Conservation (phyloP, 2,888 invertebrate genomes). For the Epirrhoe alternata region DNA sequence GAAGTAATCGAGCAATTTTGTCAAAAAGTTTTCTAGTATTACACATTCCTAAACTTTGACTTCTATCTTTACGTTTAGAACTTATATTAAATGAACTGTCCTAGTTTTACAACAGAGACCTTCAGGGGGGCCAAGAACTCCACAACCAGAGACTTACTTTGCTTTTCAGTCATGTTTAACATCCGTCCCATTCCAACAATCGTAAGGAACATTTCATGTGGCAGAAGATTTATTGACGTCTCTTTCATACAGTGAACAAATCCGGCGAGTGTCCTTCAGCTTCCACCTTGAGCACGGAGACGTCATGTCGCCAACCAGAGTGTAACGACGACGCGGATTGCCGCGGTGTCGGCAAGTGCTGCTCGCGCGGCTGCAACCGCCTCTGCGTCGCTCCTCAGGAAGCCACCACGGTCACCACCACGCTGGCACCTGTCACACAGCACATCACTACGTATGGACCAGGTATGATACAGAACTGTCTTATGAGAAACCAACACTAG, state of each 20-base stretch:
- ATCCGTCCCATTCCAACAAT: too few species aligned
- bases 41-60: too few species aligned
- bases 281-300: slow-evolving; percentile 57
- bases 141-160: too few species aligned
- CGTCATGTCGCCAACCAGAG: slow-evolving; percentile 87
- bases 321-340: slow-evolving; percentile 94
- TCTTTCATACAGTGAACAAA: slow-evolving; percentile 85
- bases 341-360: slow-evolving; percentile 91
- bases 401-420: slow-evolving; percentile 33
- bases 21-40: too few species aligned
- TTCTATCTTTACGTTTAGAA: too few species aligned
- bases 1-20: too few species aligned
- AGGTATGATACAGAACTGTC: slow-evolving; percentile 44
- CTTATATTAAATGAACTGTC: too few species aligned
- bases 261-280: slow-evolving; percentile 53
- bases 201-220: too few species aligned
- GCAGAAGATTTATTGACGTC: neutral
- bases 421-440: slow-evolving; percentile 33
- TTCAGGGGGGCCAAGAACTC: too few species aligned
- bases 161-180: too few species aligned
- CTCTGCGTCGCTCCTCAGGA: slow-evolving; percentile 83
- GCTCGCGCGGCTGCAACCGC: slow-evolving; percentile 90
- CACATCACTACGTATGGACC: slow-evolving; percentile 54
- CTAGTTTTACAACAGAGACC: too few species aligned
- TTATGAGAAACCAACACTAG: too few species aligned